These are phyloP conservation scores for Ectropis grisescens DNA, from an alignment of 1,140 invertebrate species.

Conservation along the genomic window DNA sequence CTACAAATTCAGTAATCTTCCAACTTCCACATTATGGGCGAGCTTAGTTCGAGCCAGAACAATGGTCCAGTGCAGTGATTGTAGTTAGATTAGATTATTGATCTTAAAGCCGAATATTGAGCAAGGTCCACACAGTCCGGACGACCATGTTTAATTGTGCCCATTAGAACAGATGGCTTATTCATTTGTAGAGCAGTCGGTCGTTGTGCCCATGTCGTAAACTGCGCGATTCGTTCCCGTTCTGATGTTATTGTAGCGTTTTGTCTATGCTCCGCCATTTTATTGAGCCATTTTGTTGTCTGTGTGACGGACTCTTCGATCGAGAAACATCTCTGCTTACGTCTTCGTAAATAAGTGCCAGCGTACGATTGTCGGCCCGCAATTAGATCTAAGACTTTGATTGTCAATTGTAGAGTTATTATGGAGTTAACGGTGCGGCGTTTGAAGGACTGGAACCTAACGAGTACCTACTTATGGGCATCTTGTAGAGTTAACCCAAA, in stretches of 20 bases:
- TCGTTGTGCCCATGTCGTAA: constrained; percentile 65
- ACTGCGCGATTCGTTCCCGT: constrained; percentile 66
- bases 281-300: constrained; percentile 63
- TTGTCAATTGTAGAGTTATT: no score
- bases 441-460: no score
- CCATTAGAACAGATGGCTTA: constrained; percentile 69
- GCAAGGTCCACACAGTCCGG: constrained; percentile 19
- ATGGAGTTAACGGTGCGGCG: no score
- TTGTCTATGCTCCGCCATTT: constrained; percentile 67
- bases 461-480: no score
- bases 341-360: constrained; percentile 29
- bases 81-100: constrained; percentile 10
- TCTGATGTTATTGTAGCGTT: constrained; percentile 68
- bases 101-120: constrained; percentile 27
- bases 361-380: no score
- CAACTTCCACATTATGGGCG: no score
- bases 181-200: constrained; percentile 69
- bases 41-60: no score
- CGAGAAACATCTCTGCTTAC: constrained; percentile 33
- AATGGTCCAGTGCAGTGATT: no score
- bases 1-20: no score
- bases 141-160: constrained; percentile 65
- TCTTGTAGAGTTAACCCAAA: no score
- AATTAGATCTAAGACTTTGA: no score
- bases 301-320: constrained; percentile 25